Base-by-base conservation (phyloP, 2,797 vertebrate genomes). In the Limnodromus scolopaceus region DNA sequence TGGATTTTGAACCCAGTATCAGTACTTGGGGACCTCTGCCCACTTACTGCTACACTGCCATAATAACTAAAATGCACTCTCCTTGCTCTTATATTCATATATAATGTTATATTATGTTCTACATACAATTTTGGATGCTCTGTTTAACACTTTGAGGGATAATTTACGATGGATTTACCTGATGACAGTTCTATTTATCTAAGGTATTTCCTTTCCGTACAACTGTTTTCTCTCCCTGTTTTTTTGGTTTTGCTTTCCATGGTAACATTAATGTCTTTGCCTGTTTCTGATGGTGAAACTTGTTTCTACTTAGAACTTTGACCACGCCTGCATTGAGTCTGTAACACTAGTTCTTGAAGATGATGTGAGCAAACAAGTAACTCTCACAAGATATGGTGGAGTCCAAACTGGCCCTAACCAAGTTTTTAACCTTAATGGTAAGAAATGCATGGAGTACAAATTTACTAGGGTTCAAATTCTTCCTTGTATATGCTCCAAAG, bases 291-390 rank as follows among this genome's bases (percentile, higher is more conserved):
- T 77, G 69, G n/a, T 83, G 46, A 93, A 82, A 91, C 24, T 91
- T 85, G 13, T 95, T 93, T 96, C 95, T 69, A 3, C 87, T 74
- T 93, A 99, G 98, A 98, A 98, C 36, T 97, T 99, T 97, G 98
- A 99, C 89, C 98, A 99, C n/a, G 98, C 98, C 86, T 99, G 99
- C 96, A 98, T 99, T 95, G 99, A 99, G 93, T 99, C 99, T 28
- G 86, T 99, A 97, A 99, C 99, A 27, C 96, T 99, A 84, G 98
- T 99, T 96, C 97, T 99, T 97, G 99, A 99, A 95, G 99, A 99
- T 97, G 99, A 99, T 63, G 98, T 98, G 79, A 99, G 87, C 97
- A 99, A 98, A 93, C 99, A 99, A 98, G 98, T 99, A 92, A 99
- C 99, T 60, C 97, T 99, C 72, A 99, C 98, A 17, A 98, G 98